Base-by-base conservation (phyloP, 2,797 vertebrate species). In the Gallinago nigripennis region DNA sequence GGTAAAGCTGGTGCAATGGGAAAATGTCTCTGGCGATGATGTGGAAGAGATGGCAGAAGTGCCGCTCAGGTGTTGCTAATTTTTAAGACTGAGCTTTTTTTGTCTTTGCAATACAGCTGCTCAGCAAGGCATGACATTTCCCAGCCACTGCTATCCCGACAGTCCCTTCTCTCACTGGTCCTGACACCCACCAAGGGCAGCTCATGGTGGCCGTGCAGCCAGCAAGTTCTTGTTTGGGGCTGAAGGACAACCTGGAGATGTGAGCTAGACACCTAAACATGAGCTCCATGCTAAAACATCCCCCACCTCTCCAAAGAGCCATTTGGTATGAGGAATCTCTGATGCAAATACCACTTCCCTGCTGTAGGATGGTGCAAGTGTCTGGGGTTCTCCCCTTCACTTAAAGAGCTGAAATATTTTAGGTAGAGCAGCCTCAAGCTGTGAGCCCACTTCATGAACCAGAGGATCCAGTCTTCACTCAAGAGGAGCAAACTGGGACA, bases 21-120 rank as follows among this genome's bases (percentile, higher is more conserved):
- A 57, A 94, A 81, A 94, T 91, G 84, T 95, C 94, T 96, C 77
- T 80, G 88, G 82, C 3, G 2, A 50, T 92, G 64, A 95, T 86
- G 92, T 91, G 86, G 91, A 96, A 94, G 81, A 94, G 81, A 90
- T 0, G 0, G 84, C 45, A 69, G 92, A 95, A 94, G 79, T 80
- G 60, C 84, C 8, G 9, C 66, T 95, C 94, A 95, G 94, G 96
- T 97, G 88, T 93, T 88, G 83, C 71, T 94, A 94, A 95, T 95
- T 94, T 93, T 95, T 71, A 82, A 82, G 71, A 92, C 35, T 0
- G 4, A 91, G 75, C 1, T 56, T 88, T 88, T 66, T 87, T 76
- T 60, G 57, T 84, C 73, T 88, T 76, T 70, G 66, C 76, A 57
- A n/a, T 83, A 86, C 2, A 1, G 7, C 70, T 92, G 90, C 86